A percentile compares a stretch with the other conserved stretches of the same genome.
phyloP scores from a whole-genome alignment of 1,140 invertebrate species.

The Brachionus angularis region DNA sequence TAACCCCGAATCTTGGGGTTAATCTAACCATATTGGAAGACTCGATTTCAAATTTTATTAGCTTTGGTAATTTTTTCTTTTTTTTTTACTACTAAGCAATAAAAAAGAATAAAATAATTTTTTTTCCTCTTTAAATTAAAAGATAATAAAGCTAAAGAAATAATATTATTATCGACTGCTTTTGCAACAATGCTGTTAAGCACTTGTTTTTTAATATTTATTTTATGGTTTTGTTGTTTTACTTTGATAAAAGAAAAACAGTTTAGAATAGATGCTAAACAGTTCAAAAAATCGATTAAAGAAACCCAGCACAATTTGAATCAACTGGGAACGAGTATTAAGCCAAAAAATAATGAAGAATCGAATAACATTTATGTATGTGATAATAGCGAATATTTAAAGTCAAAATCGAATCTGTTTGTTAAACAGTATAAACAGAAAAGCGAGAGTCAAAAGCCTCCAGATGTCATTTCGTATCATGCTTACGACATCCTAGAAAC shows the following conservation, averaged over 20 bases:
- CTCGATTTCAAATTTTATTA: no score
- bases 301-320: slow-evolving; percentile 3
- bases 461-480: slow-evolving; percentile 27
- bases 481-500: slow-evolving; percentile 15
- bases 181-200: slow-evolving; percentile 30
- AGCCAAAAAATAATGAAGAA: background rate
- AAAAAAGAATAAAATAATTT: no score
- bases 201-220: slow-evolving; percentile 14
- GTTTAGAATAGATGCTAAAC: background rate
- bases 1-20: no score
- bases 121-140: no score
- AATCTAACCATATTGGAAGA: no score
- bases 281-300: background rate
- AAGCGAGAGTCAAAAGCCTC: background rate
- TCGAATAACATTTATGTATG: background rate
- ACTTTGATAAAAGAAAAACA: slow-evolving; percentile 3
- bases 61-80: no score
- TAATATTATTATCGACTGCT: slow-evolving; percentile 29
- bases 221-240: slow-evolving; percentile 30
- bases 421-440: background rate
- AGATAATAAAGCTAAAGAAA: slow-evolving; percentile 33
- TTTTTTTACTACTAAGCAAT: no score
- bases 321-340: background rate
- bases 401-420: background rate
- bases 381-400: background rate